Conservation (phyloP, 2,797 vertebrate genomes). For the Hydrophis major region DNA sequence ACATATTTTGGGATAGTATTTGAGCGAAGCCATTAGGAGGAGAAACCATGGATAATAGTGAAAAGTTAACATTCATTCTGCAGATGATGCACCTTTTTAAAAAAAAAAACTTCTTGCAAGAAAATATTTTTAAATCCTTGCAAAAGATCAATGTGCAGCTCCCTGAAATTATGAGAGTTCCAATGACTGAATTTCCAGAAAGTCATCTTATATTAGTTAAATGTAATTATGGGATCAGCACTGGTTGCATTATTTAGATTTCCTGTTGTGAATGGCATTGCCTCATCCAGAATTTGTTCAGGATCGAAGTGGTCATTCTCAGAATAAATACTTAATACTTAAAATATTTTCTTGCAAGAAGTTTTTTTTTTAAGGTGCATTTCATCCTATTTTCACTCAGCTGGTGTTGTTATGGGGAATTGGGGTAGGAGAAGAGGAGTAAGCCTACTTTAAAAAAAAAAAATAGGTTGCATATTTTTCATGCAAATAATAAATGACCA, state of each 20-base stretch:
- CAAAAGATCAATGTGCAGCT: not conserved
- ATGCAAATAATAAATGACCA: not conserved
- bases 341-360: not conserved
- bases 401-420: not conserved
- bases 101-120: not conserved
- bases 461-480: not conserved
- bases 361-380: not conserved
- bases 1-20: not conserved
- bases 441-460: not conserved
- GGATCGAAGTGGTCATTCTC: conserved; percentile 59
- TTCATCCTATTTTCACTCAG: conserved; percentile 44
- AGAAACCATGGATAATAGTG: not conserved
- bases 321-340: conserved; percentile 11
- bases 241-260: conserved; percentile 42
- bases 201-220: conserved; percentile 52
- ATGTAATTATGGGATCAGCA: conserved; percentile 38
- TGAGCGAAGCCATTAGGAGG: not conserved
- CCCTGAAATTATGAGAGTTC: conserved; percentile 11
- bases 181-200: not conserved
- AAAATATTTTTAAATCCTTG: not conserved
- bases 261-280: conserved; percentile 55
- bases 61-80: not conserved
- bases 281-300: conserved; percentile 66
- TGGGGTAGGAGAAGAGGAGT: not conserved
- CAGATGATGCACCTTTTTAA: not conserved